Conservation (phyloP, 1,140 invertebrate species). For the Diabrotica undecimpunctata region DNA sequence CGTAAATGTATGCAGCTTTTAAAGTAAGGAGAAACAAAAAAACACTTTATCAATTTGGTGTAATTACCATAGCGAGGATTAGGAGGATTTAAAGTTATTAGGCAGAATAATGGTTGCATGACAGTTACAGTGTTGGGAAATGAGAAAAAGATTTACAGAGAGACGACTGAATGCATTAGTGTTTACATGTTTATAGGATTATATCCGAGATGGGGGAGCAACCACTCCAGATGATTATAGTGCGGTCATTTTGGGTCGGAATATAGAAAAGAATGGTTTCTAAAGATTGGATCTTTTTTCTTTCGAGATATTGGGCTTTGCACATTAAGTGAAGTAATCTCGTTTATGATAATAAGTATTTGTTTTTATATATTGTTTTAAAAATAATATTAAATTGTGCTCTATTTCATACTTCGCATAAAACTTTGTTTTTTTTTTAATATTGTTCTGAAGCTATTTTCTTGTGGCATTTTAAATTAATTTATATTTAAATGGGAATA, state of each 20-base stretch:
- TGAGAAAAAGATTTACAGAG: conserved; percentile 2
- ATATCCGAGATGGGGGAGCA: neutral
- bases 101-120: conserved; percentile 1
- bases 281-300: no score
- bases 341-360: no score
- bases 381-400: no score
- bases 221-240: conserved; percentile 2
- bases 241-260: neutral
- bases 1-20: neutral
- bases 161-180: conserved; percentile 2
- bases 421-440: no score
- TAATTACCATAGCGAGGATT: conserved; percentile 1
- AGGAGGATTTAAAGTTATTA: conserved; percentile 2
- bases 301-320: no score
- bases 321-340: no score
- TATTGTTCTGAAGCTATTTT: no score
- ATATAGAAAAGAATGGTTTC: no score
- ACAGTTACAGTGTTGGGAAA: conserved; percentile 2
- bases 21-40: neutral
- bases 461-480: no score
- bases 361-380: no score
- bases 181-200: conserved; percentile 2
- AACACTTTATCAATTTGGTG: conserved; percentile 2
- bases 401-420: no score
- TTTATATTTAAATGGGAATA: no score